Evolutionary conservation across 2,113 vertebrate species (phyloP).

Genomic region (Colossoma macropomum): DNA sequence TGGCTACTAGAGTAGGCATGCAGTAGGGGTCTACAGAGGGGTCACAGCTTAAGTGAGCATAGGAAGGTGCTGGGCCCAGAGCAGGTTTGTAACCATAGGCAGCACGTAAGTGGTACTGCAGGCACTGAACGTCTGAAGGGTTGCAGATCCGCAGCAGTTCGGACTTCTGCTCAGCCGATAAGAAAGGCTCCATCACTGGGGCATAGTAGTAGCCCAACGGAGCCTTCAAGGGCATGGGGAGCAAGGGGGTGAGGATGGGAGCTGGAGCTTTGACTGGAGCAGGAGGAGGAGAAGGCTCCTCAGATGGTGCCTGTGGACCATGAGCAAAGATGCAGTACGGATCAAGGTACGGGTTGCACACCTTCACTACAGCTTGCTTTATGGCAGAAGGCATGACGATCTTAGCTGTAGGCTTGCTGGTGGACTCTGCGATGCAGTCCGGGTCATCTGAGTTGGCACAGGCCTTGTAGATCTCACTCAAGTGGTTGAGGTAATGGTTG

Average conservation of each 20-base stretch:
- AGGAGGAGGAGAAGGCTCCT: conserved; percentile 53
- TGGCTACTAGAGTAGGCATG: conserved; percentile 67
- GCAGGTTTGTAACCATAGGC: conserved; percentile 77
- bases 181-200: conserved; percentile 73
- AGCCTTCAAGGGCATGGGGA: conserved; percentile 66
- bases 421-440: conserved; percentile 78
- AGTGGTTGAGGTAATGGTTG: conserved; percentile 77
- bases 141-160: conserved; percentile 81
- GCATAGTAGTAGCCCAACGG: conserved; percentile 68
- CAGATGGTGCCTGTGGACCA: conserved; percentile 44
- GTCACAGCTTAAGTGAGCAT: conserved; percentile 74
- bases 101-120: conserved; percentile 81
- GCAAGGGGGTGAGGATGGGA: conserved; percentile 68
- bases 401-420: conserved; percentile 77
- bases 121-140: conserved; percentile 75
- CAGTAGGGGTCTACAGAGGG: conserved; percentile 77
- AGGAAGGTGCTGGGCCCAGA: conserved; percentile 67
- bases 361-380: conserved; percentile 63
- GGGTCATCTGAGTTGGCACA: conserved; percentile 79
- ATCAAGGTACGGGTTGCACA: conserved; percentile 79
- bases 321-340: conserved; percentile 74
- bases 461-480: conserved; percentile 77
- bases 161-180: conserved; percentile 67
- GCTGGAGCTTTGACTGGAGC: conserved; percentile 47
- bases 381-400: conserved; percentile 71